These are phyloP conservation scores for Carettochelys insculpta DNA, from an alignment of 2,113 vertebrate species.

Conservation along the genomic window DNA sequence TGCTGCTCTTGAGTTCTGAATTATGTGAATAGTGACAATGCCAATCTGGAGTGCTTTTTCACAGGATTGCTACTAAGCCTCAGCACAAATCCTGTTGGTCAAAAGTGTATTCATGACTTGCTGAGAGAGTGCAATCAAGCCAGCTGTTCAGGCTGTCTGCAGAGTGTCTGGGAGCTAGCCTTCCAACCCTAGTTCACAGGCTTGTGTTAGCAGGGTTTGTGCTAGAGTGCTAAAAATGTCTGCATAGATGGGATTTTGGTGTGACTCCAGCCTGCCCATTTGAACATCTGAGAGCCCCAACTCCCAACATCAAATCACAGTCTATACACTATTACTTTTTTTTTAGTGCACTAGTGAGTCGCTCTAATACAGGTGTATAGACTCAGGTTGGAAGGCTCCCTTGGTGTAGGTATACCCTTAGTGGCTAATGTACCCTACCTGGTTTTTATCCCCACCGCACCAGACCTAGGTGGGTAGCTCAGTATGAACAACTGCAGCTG, in stretches of 20 bases:
- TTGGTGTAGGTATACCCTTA: background rate
- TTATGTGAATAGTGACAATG: background rate
- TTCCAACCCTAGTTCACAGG: background rate
- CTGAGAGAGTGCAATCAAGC: no score
- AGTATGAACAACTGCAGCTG: background rate
- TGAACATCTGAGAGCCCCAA: background rate
- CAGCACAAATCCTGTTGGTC: background rate
- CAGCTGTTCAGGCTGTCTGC: no score
- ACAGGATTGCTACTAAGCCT: background rate
- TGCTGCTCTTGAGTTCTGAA: background rate
- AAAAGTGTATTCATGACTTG: background rate
- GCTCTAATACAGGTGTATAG: background rate
- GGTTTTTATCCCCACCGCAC: background rate
- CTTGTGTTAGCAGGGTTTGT: background rate
- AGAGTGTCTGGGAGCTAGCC: background rate
- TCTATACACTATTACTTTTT: background rate
- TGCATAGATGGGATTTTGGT: background rate
- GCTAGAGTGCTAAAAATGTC: background rate
- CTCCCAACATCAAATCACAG: background rate
- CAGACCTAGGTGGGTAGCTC: background rate
- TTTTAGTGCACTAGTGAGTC: background rate
- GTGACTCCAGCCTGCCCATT: background rate
- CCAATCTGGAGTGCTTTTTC: background rate
- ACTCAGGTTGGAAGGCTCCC: background rate
- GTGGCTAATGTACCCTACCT: background rate